Evolutionary conservation across 2,888 invertebrate species (phyloP), one percentile per base, ranked within the genome.

Genomic region (Ichneumoninae sp.): DNA sequence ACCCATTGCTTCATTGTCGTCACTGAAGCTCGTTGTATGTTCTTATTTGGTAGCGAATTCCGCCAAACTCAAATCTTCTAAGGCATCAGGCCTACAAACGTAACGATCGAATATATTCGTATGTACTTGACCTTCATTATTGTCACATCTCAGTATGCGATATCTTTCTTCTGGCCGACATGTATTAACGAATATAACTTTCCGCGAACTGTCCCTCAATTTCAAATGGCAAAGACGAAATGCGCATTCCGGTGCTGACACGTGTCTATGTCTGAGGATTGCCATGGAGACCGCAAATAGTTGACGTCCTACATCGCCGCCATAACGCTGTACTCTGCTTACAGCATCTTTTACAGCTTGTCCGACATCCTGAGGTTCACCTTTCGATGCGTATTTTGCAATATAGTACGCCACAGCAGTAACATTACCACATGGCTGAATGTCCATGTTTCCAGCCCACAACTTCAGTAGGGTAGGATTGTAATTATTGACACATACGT

Each of bases 401-500:
- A 88, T 82, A 52, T 88, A 85, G 65, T 90, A 92, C 0, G 92
- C 88, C 0, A 93, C 89, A 19, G 91, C 90, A 0, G 89, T 88
- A 0, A 90, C 86, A 80, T 65, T 90, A 10, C 92, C 91, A 83
- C 90, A 91, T 3, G 91, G 91, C 72, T 92, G 91, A 0, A 93
- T 82, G 68, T 92, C 91, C 71, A 93, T 93, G 66, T 93, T 92
- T 3, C 85, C 92, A 47, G 88, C 22, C 91, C 91, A 91, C 57
- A 92, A 6, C 13, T 52, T 60, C 19, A 91, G 47, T 16, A 91
- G 65, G 30, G 10, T 36, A 22, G 89, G 7, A 86, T 90, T 92
- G 75, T 91, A 92, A 84, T 91, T 92, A 30, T 92, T 92, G 1
- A 89, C 79, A 66, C 50, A 81, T 47, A n/a, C 36, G 57, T 87